Base-by-base conservation (phyloP, 2,797 vertebrate species). In the Tadarida brasiliensis region DNA sequence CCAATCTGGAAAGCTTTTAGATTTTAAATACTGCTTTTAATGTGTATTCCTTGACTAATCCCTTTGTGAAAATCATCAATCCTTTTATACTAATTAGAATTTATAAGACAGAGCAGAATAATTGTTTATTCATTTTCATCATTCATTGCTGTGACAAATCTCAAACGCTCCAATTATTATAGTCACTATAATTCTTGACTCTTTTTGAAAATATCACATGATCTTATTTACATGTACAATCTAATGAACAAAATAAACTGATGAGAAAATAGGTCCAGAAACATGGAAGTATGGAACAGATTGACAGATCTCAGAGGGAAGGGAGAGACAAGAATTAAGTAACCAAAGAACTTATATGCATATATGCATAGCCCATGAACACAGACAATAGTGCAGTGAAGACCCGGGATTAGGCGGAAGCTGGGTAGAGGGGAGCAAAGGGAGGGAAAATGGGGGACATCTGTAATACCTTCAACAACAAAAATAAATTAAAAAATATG, bases 91-190 rank as follows among this genome's bases (percentile, higher is more conserved):
- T 68, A 61, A 83, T 91, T 68, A 82, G 17, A 44, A 44, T 84
- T 82, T 49, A 89, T 57, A 78, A 73, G 44, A 67, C 14, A 93
- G 22, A 67, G 61, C 33, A 65, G 56, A 94, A 83, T 56, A 82
- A 89, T 19, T 59, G 56, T 35, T 87, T 59, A 88, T 90, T 77
- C n/a, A 80, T 93, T 82, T 68, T 82, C 87, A n/a, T 22, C 14
- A 20, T 16, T 83, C 28, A 91, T 5, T 80, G 24, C 47, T 26
- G 8, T 57, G 28, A 86, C 7, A 47, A 78, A 76, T 67, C 74
- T 47, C 44, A 89, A 80, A 93, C 85, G 82, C 89, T 54, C 26
- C 39, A 74, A 33, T 91, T 93, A 89, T 89, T 65, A 77, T 47
- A 68, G 19, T 77, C 63, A 87, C 5, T 73, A 1, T 30, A 33